phyloP scores from a whole-genome alignment of 2,113 vertebrate genomes.

The Chamaea fasciata region DNA sequence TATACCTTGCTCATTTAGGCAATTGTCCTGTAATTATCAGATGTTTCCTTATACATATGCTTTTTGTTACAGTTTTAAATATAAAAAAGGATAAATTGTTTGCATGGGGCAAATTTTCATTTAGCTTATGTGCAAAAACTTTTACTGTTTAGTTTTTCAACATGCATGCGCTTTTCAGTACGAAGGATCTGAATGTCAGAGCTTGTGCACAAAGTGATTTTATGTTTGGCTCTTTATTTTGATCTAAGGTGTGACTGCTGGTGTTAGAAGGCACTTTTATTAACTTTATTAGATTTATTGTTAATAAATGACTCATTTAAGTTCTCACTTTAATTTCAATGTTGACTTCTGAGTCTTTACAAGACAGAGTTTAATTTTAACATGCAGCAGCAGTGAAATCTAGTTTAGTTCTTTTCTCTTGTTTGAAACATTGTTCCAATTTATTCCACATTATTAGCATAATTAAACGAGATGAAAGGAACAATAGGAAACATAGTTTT shows the following conservation, averaged over 20 bases:
- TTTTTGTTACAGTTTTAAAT: neutral
- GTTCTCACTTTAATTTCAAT: neutral
- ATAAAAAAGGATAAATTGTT: neutral
- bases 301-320: constrained; percentile 8
- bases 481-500: neutral
- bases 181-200: neutral
- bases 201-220: neutral
- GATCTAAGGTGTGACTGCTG: constrained; percentile 32
- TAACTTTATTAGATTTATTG: constrained; percentile 30
- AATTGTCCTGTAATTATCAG: neutral
- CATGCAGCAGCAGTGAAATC: neutral
- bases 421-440: neutral
- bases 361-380: neutral
- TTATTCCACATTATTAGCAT: neutral
- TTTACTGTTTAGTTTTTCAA: constrained; percentile 4
- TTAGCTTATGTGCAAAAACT: neutral
- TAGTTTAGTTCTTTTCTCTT: neutral
- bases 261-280: constrained; percentile 6
- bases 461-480: constrained; percentile 7
- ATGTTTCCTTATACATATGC: neutral
- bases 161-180: neutral
- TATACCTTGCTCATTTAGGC: neutral
- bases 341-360: neutral
- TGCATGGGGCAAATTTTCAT: neutral
- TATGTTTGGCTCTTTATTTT: constrained; percentile 21